These are phyloP conservation scores for Ctena decussata DNA, from an alignment of 2,888 invertebrate species.

Conservation along the genomic window DNA sequence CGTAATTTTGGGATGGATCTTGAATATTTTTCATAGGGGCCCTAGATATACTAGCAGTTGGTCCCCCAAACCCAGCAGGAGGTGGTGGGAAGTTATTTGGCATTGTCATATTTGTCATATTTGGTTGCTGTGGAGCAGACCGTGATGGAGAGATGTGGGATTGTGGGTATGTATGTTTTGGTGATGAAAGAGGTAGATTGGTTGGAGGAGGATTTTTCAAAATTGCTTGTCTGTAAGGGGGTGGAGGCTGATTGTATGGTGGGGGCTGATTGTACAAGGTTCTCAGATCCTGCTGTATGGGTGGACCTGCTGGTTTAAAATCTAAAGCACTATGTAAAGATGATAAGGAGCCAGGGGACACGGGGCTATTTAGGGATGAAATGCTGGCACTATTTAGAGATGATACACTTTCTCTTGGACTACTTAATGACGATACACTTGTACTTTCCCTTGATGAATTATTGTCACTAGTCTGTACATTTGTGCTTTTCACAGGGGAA, in stretches of 20 bases:
- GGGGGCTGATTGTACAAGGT: neutral
- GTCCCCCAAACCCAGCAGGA: neutral
- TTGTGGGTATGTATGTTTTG: neutral
- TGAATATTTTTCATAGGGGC: neutral
- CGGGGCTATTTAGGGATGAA: neutral
- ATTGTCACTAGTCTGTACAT: neutral
- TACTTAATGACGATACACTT: neutral
- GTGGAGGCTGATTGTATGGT: neutral
- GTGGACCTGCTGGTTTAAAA: neutral
- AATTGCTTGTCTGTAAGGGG: neutral
- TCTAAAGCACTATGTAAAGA: neutral
- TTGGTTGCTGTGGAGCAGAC: neutral
- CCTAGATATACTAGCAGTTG: neutral
- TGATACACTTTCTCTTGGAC: neutral
- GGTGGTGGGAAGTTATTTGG: neutral
- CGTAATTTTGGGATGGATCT: neutral
- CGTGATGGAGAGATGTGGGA: neutral
- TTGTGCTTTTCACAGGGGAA: neutral
- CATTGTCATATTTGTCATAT: neutral
- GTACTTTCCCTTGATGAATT: neutral
- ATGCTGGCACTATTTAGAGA: constrained; percentile 5
- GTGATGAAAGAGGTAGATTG: constrained; percentile 4
- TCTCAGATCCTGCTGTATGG: neutral
- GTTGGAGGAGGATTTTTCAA: neutral
- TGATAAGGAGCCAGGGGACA: neutral